Percentiles rank a stretch among this genome's conserved stretches.
Conservation (phyloP, 37 sponge, comb jelly and placozoan genomes). For the Ianthella basta region DNA sequence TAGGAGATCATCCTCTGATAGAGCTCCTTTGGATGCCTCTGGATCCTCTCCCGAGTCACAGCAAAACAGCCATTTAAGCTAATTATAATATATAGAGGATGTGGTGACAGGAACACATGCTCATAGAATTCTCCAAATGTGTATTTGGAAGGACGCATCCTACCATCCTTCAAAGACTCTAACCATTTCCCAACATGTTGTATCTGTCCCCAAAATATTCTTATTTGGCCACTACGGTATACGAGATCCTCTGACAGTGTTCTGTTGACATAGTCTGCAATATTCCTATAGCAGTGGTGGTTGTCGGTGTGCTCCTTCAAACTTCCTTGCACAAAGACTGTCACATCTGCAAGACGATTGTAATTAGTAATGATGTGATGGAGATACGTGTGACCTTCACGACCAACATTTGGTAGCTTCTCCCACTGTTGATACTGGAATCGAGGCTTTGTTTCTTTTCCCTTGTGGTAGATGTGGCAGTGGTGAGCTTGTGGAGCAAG, state of each 20-base stretch:
- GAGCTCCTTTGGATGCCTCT: background rate
- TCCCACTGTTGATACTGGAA: constrained; percentile 27
- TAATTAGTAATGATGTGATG: constrained; percentile 36
- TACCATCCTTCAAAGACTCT: background rate
- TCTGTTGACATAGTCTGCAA: background rate
- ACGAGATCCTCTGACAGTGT: background rate
- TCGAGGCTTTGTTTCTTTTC: background rate
- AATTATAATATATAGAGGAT: background rate
- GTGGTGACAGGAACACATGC: background rate
- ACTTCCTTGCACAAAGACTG: constrained; percentile 26
- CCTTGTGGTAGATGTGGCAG: constrained; percentile 47
- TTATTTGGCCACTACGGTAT: background rate
- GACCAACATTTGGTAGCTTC: constrained; percentile 40
- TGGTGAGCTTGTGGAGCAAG: constrained; percentile 9
- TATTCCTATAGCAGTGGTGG: background rate
- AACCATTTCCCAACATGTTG: background rate
- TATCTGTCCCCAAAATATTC: background rate
- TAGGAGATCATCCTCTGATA: constrained; percentile 4
- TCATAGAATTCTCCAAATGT: background rate
- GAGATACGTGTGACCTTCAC: constrained; percentile 32
- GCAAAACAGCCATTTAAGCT: background rate
- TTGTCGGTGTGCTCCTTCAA: background rate
- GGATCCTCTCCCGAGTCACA: constrained; percentile 6
- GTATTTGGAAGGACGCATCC: background rate
- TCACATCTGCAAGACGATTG: constrained; percentile 20